Base-by-base conservation (phyloP, 2,888 invertebrate species). In the Anodontia alba region DNA sequence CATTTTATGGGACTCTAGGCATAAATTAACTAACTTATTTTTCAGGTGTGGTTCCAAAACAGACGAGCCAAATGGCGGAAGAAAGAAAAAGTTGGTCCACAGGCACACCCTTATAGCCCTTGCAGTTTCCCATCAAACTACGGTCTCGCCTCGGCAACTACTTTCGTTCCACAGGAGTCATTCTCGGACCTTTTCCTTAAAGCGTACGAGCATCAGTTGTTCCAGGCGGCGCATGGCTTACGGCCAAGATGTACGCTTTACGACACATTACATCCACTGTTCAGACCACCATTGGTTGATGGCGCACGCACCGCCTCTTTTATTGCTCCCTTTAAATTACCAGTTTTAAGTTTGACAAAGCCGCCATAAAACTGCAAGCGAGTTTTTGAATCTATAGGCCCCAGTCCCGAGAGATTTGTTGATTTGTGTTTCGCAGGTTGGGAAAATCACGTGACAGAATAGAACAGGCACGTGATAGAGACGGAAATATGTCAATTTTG, bases 21-120 rank as follows among this genome's bases (percentile, higher is more conserved):
- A n/a, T n/a, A n/a, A n/a, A n/a, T n/a, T n/a, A n/a, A n/a, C n/a
- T n/a, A n/a, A n/a, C 10, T 26, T 26, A 7, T 95, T n/a, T 90
- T 92, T 29, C 96, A 99, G 99, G 99, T 99, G 84, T 99, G 99
- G 99, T 99, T 99, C 95, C 99, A 99, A 96, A 99, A 99, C 95
- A 96, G 99, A 51, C 96, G 99, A 85, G 99, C 99, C 72, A 99
- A 99, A 95, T 99, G 99, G 98, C 96, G 99, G 83, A 99, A 99
- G 96, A 98, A 98, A 95, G 99, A 99, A 95, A 99, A 99, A 69
- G 92, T 92, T 31, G 92, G 92, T 2, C 90, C 91, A 0, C 90
- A 91, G 26, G 80, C 87, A 2, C 93, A 93, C 73, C 93, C 92
- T 0, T 92, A 90, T 86, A 87, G 82, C 79, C 91, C 89, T 38